Conservation (phyloP, 2,888 invertebrate genomes). For the Caenorhabditis panamensis region DNA sequence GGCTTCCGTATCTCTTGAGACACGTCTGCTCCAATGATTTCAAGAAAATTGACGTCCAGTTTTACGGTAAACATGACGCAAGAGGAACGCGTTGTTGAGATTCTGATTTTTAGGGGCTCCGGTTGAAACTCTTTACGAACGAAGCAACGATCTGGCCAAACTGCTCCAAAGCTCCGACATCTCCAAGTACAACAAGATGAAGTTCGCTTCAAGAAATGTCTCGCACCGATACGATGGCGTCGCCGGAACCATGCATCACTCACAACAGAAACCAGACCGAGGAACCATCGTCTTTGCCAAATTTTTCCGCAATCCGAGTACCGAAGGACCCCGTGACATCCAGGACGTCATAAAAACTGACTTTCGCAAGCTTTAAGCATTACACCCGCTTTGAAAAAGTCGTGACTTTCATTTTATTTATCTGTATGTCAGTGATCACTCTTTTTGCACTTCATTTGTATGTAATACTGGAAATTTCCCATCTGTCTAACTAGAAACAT, state of each 20-base stretch:
- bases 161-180: background rate
- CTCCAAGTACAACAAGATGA: background rate
- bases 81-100: too few relatives aligned
- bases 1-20: slow-evolving; percentile 21
- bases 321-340: slow-evolving; percentile 1
- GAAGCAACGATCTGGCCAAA: background rate
- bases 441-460: too few relatives aligned
- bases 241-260: background rate
- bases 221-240: background rate
- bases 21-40: background rate
- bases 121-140: background rate
- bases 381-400: background rate
- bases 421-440: background rate
- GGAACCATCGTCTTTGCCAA: slow-evolving; percentile 12
- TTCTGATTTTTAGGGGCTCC: slow-evolving; percentile 6
- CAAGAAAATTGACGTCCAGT: slow-evolving; percentile 11
- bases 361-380: slow-evolving; percentile 1
- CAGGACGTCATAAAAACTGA: slow-evolving; percentile 16
- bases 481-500: too few relatives aligned
- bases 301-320: background rate
- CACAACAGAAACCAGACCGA: background rate
- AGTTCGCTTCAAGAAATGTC: background rate
- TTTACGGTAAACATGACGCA: slow-evolving; percentile 24
- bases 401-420: too few relatives aligned
- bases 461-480: too few relatives aligned